Evolutionary conservation across 2,113 vertebrate genomes (phyloP).

Genomic region (Gobio gobio): DNA sequence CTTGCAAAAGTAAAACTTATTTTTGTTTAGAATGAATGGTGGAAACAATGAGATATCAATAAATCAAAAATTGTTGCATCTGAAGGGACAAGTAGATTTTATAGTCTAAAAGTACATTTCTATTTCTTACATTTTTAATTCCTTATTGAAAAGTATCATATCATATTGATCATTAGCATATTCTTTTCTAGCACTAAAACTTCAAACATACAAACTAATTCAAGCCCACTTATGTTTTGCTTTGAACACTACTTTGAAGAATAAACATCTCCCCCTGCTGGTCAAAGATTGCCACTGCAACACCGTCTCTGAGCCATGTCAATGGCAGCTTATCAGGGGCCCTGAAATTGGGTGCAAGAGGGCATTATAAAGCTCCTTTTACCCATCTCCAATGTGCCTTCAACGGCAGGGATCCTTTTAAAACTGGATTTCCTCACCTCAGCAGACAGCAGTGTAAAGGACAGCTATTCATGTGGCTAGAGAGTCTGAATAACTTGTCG

Average conservation of each 20-base stretch:
- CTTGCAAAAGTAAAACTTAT: neutral
- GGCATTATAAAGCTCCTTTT: constrained; percentile 55
- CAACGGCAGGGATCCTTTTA: constrained; percentile 52
- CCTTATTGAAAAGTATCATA: neutral
- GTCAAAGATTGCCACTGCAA: constrained; percentile 6
- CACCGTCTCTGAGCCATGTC: constrained; percentile 42
- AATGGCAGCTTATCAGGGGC: constrained; percentile 60
- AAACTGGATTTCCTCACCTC: constrained; percentile 50
- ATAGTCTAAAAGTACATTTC: neutral
- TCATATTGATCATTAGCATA: neutral
- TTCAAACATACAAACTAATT: neutral
- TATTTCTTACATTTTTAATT: neutral
- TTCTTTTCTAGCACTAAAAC: neutral
- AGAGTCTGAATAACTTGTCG: constrained; percentile 38
- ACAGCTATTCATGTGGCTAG: constrained; percentile 44
- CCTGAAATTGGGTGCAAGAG: constrained; percentile 63
- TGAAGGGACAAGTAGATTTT: neutral
- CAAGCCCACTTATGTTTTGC: neutral
- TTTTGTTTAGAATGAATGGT: neutral
- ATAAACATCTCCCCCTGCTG: constrained; percentile 61
- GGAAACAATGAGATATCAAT: neutral
- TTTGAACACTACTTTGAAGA: constrained; percentile 10
- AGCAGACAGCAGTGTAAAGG: constrained; percentile 46
- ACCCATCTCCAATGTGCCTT: constrained; percentile 51
- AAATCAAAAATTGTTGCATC: neutral